Evolutionary conservation across 2,113 vertebrate species (phyloP).

Genomic region (Trematomus loennbergii): DNA sequence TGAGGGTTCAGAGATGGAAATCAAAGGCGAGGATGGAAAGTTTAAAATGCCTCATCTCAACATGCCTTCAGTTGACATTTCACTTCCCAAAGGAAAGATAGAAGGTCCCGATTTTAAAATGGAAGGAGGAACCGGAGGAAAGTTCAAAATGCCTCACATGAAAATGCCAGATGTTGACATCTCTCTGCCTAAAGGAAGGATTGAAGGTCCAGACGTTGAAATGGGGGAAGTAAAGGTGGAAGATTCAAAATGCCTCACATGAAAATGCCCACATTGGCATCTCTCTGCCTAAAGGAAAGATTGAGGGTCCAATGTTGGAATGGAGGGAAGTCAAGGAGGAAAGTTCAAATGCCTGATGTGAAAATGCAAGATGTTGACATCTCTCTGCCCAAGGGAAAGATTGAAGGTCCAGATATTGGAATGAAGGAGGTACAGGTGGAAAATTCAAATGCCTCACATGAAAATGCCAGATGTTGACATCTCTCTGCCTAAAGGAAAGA

Average conservation of each 20-base stretch:
- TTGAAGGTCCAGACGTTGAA: neutral
- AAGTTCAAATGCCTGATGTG: too few species aligned
- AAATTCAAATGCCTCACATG: too few species aligned
- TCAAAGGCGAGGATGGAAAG: too few species aligned
- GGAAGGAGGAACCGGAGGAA: neutral
- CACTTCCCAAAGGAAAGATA: neutral
- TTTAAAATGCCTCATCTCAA: neutral
- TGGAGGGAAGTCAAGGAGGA: too few species aligned
- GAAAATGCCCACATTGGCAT: neutral
- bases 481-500: constrained; percentile 47
- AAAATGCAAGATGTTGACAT: too few species aligned
- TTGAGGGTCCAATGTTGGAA: too few species aligned
- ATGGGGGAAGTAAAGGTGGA: neutral
- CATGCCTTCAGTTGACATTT: too few species aligned
- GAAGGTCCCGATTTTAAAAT: neutral
- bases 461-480: too few species aligned
- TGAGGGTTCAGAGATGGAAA: neutral
- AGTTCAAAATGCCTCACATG: neutral
- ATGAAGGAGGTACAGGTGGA: neutral
- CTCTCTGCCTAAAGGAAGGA: neutral
- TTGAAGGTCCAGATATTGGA: constrained; percentile 42
- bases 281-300: neutral
- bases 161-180: neutral
- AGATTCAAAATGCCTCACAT: neutral
- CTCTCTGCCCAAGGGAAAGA: constrained; percentile 47